A percentile compares a stretch with the other conserved stretches of the same genome.
These are phyloP conservation scores for Drosophila conformis DNA, from an alignment of 2,888 invertebrate genomes.

Conservation along the genomic window DNA sequence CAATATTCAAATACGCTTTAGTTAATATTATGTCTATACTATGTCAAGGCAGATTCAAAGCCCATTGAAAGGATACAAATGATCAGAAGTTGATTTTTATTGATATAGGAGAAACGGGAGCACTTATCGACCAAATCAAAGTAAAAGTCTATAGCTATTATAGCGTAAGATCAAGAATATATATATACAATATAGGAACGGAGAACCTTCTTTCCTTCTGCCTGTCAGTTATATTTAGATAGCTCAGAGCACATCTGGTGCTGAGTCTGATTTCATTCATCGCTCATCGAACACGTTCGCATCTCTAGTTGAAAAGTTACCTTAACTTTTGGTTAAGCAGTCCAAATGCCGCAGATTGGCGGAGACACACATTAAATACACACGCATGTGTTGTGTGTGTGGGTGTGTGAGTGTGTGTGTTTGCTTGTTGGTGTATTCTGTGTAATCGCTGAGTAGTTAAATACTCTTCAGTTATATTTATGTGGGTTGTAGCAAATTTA, in stretches of 20 bases:
- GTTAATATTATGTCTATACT: neutral
- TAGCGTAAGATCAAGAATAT: neutral
- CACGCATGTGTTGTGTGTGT: neutral
- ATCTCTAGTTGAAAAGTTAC: slow-evolving; percentile 2
- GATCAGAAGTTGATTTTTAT: neutral
- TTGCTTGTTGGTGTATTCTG: neutral
- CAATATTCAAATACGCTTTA: no score
- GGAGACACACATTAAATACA: slow-evolving; percentile 7
- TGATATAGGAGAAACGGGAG: no score
- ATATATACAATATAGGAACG: neutral
- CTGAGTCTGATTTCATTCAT: neutral
- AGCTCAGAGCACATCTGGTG: neutral
- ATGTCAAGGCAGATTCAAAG: neutral
- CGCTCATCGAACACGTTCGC: neutral
- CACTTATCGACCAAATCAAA: neutral
- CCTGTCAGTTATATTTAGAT: neutral
- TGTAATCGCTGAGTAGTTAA: slow-evolving; percentile 53
- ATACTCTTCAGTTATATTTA: slow-evolving; percentile 52
- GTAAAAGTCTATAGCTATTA: neutral
- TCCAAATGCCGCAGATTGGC: slow-evolving; percentile 30
- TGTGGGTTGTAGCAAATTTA: slow-evolving; percentile 54
- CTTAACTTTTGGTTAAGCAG: neutral
- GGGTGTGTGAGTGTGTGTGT: neutral
- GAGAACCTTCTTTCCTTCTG: neutral
- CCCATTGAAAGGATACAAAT: neutral